Evolutionary conservation across 2,888 invertebrate genomes (phyloP), one percentile per base, ranked within the genome.

Genomic region (Xylota segnis): DNA sequence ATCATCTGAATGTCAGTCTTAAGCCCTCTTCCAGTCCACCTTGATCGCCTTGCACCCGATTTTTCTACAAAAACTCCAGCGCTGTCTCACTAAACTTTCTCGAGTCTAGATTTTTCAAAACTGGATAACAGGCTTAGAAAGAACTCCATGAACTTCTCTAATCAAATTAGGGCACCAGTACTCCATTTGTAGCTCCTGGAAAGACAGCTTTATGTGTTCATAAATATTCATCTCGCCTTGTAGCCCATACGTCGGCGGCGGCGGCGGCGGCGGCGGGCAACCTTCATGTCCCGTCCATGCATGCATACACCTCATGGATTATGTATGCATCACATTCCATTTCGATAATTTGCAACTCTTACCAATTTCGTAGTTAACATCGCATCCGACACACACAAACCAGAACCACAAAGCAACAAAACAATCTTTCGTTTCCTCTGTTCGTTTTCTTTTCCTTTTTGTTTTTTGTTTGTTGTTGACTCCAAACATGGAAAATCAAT

Each of bases 401-500:
- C 32, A n/a, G 9, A 27, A 50, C 4, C 4, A 14, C 18, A 29
- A n/a, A 37, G 29, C 52, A 47, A 43, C 32, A 54, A 14, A 43
- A 43, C 6, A 40, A 61, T 61, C 52, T 50, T 29, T 63, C 10
- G 52, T 74, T 54, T 40, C n/a, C n/a, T 68, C 14, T 23, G 52
- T 77, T n/a, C 23, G 23, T 23, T 23, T n/a, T 23, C 23, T 1
- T 23, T 23, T 23, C 52, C 45, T 59, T 50, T 61, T 68, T 40
- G 23, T 10, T 54, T 63, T 59, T 50, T 61, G 63, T 40, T 32
- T 7, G 47, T 58, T 34, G 43, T 70, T 71, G 59, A 40, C 12
- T 40, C 86, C 82, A 86, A 86, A 86, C 86, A 86, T 86, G 86
- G 86, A 86, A 86, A 86, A 86, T 86, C 86, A 86, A 86, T 86